These are phyloP conservation scores for Chunga burmeisteri DNA, from an alignment of 2,113 vertebrate genomes.

Conservation along the genomic window DNA sequence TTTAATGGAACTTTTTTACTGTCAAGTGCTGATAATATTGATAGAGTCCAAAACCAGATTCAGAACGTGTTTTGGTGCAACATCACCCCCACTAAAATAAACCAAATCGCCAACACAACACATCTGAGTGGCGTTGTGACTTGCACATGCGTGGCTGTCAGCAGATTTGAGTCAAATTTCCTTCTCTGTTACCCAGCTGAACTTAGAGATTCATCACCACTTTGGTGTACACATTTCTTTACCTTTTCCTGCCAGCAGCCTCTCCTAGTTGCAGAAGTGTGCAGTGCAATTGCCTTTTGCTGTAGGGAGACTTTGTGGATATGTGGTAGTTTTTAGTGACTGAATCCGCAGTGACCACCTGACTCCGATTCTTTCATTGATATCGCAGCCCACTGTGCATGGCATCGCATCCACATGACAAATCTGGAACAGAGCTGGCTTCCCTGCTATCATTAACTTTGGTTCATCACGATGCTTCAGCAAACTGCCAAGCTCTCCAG, in stretches of 20 bases:
- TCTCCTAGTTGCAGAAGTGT: not conserved
- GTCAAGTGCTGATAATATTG: not conserved
- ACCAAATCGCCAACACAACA: not conserved
- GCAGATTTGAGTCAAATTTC: not conserved
- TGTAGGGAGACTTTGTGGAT: not conserved
- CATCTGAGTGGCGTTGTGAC: not conserved
- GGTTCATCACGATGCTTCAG: constrained; percentile 34
- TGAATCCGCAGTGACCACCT: not conserved
- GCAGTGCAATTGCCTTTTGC: not conserved
- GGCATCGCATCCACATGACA: constrained; percentile 25
- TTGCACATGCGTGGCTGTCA: not conserved
- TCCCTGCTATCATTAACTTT: constrained; percentile 26
- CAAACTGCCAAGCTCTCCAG: constrained; percentile 8
- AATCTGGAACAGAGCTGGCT: constrained; percentile 22
- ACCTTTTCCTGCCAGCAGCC: not conserved
- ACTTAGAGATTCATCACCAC: not conserved
- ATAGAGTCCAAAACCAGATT: not conserved
- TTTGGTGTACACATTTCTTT: not conserved
- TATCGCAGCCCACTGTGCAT: not conserved
- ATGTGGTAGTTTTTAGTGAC: not conserved
- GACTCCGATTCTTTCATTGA: constrained; percentile 25
- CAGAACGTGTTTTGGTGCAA: not conserved
- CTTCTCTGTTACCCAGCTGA: not conserved
- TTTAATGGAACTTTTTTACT: not conserved
- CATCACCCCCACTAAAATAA: not conserved